These are phyloP conservation scores for Teinopalpus imperialis DNA, from an alignment of 2,888 invertebrate species.

Conservation along the genomic window DNA sequence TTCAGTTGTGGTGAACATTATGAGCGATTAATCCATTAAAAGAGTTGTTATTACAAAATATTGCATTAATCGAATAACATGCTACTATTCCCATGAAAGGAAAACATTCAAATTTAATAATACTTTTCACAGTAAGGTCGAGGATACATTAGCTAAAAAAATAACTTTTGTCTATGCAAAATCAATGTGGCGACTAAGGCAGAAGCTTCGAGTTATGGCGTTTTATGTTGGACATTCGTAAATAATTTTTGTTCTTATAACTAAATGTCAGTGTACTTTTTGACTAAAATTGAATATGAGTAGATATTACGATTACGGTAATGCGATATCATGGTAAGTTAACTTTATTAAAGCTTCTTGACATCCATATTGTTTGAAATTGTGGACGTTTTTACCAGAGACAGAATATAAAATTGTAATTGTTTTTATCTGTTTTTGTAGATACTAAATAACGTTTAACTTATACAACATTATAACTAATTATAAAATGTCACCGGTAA, in stretches of 20 bases:
- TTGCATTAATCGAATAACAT: neutral
- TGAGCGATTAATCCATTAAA: no score
- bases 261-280: constrained; percentile 58
- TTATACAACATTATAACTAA: neutral
- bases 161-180: constrained; percentile 62
- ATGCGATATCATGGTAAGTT: constrained; percentile 80
- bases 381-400: constrained; percentile 61
- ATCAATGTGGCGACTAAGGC: constrained; percentile 69
- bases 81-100: neutral
- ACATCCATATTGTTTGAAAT: constrained; percentile 71
- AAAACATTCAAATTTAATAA: neutral
- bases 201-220: constrained; percentile 71
- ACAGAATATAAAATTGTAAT: constrained; percentile 33
- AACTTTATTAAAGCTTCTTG: constrained; percentile 43
- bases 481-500: constrained; percentile 5
- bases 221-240: constrained; percentile 60
- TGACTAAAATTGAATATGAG: constrained; percentile 70
- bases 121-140: constrained; percentile 33
- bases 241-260: constrained; percentile 51
- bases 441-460: neutral
- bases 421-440: constrained; percentile 13
- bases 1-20: neutral
- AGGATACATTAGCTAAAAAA: constrained; percentile 35
- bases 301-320: constrained; percentile 81
- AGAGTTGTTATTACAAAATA: no score